Evolutionary conservation across 2,113 vertebrate genomes (phyloP).

Genomic region (Anarrhichthys ocellatus): DNA sequence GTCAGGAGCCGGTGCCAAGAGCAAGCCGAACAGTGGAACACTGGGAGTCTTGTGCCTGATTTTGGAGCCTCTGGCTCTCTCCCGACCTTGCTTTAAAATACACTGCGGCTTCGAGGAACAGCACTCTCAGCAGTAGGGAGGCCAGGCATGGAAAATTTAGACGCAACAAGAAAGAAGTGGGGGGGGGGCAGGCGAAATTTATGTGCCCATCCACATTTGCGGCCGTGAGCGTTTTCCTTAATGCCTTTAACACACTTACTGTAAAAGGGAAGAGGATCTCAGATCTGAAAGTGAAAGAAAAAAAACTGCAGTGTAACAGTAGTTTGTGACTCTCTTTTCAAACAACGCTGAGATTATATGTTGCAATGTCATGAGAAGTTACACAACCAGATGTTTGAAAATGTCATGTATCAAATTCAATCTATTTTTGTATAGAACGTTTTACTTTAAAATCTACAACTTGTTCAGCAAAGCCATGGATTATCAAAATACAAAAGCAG

Average conservation of each 20-base stretch:
- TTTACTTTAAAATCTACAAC: background rate
- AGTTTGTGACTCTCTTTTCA: conserved; percentile 41
- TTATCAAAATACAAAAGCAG: background rate
- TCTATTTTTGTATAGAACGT: background rate
- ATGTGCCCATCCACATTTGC: conserved; percentile 81
- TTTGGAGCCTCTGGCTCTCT: conserved; percentile 80
- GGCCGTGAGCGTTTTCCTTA: conserved; percentile 74
- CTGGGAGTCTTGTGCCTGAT: conserved; percentile 81
- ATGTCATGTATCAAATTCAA: conserved; percentile 4
- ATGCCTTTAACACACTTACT: conserved; percentile 79
- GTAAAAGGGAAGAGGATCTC: conserved; percentile 31
- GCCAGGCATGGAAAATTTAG: conserved; percentile 84
- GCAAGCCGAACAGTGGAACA: conserved; percentile 79
- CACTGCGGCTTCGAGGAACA: conserved; percentile 85
- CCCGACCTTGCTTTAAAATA: conserved; percentile 85
- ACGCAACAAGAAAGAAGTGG: conserved; percentile 73
- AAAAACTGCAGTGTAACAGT: conserved; percentile 47
- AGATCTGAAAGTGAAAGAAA: conserved; percentile 73
- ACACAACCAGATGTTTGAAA: conserved; percentile 20
- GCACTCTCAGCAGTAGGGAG: conserved; percentile 86
- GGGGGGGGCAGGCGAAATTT: conserved; percentile 62
- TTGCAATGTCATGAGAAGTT: conserved; percentile 50
- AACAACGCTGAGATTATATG: conserved; percentile 44
- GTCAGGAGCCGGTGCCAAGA: conserved; percentile 81
- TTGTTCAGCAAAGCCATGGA: background rate